phyloP scores from a whole-genome alignment of 2,888 invertebrate species.

The Periphyllus acericola region DNA sequence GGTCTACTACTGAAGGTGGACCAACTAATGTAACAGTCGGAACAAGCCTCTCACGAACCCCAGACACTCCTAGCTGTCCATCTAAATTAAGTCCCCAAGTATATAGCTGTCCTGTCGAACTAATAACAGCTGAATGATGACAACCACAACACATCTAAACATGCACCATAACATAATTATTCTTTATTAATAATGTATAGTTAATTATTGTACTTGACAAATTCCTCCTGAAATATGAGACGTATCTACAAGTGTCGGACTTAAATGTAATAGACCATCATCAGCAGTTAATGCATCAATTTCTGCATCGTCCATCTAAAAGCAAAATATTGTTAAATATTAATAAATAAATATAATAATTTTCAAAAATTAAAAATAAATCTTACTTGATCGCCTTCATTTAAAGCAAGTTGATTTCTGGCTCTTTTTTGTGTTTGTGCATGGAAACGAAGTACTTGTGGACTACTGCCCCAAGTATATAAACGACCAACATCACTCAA shows the following conservation, averaged over 20 bases:
- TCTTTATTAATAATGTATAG: not conserved
- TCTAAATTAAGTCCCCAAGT: constrained; percentile 91
- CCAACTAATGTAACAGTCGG: constrained; percentile 71
- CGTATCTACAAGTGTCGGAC: constrained; percentile 74
- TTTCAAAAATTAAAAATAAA: not conserved
- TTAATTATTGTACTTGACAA: constrained; percentile 70
- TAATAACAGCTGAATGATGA: constrained; percentile 82
- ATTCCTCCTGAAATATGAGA: constrained; percentile 74
- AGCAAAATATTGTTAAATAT: not conserved
- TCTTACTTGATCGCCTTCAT: constrained; percentile 53
- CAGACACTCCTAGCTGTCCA: constrained; percentile 82
- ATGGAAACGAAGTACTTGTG: constrained; percentile 76
- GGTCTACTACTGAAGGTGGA: constrained; percentile 63
- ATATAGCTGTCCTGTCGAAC: constrained; percentile 77
- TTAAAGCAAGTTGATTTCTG: constrained; percentile 44
- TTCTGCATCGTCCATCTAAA: constrained; percentile 53
- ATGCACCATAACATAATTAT: constrained; percentile 12
- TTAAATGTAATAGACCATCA: constrained; percentile 69
- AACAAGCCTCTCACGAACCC: constrained; percentile 72
- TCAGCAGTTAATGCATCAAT: constrained; percentile 62
- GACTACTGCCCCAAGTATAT: constrained; percentile 82
- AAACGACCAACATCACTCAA: constrained; percentile 75
- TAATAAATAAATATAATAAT: not conserved
- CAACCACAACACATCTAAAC: constrained; percentile 74
- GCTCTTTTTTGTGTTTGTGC: constrained; percentile 74